Base-by-base conservation (phyloP, 2,113 vertebrate genomes). In the Struthio camelus region DNA sequence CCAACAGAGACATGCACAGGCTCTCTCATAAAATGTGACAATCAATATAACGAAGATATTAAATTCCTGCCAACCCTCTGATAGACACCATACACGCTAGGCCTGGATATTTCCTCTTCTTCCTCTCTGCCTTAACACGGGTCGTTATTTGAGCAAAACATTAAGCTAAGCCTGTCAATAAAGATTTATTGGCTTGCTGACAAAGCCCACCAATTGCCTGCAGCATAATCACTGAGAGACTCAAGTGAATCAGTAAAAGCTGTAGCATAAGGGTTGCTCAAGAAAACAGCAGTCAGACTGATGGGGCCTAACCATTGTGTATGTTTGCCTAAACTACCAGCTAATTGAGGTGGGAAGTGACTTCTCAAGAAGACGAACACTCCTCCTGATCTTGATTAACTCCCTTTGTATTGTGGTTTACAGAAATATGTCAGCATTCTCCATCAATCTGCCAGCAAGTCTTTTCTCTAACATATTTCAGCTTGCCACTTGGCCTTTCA, bases 401-500 rank as follows among this genome's bases (percentile, higher is more conserved):
- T 94, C 84, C 79, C 84, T 95, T 95, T 80, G 94, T 92, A 79
- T 90, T 94, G 93, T 69, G 90, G 96, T 97, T 96, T 95, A 96
- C 77, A 94, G 96, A 94, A 96, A 84, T 95, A 97, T 94, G 94
- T 97, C 97, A 96, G 87, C 18, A 1, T 96, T 94, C 88, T 97
- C 95, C 93, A 97, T 96, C 96, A 95, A 96, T 96, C 95, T 96
- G 95, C 93, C 95, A 97, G 93, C 95, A 97, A 93, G 95, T 96
- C 91, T 93, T 96, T 96, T 93, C 94, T 95, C 58, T 93, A 94
- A 94, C 89, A 46, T 96, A 91, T 96, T 97, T 95, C 95, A 96
- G 92, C 93, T 84, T 94, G 85, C 91, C 89, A 96, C 91, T 91
- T 96, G 96, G 93, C 96, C 94, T 97, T 95, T 97, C 92, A 85